Evolutionary conservation across 2,797 vertebrate genomes (phyloP).

Genomic region (Pagetopsis macropterus): DNA sequence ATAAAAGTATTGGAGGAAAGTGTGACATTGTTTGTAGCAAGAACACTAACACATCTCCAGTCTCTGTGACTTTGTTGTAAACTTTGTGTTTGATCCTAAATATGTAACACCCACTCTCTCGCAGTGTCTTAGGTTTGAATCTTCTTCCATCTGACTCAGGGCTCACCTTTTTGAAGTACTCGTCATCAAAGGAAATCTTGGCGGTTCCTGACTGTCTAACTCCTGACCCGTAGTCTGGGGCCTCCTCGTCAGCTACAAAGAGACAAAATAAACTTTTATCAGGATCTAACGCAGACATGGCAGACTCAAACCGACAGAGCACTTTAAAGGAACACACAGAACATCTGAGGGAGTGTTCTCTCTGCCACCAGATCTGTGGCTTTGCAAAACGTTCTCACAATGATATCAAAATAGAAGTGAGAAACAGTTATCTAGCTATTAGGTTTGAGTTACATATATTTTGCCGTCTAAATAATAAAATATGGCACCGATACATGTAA

Average conservation of each 20-base stretch:
- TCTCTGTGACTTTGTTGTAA: background rate
- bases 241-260: slow-evolving; percentile 93
- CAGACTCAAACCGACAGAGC: slow-evolving; percentile 26
- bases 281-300: slow-evolving; percentile 31
- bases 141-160: slow-evolving; percentile 22
- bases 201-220: slow-evolving; percentile 98
- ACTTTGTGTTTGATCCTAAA: slow-evolving; percentile 13
- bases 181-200: slow-evolving; percentile 98
- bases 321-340: slow-evolving; percentile 31
- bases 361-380: background rate
- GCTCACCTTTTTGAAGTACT: slow-evolving; percentile 95
- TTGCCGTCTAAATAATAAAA: background rate
- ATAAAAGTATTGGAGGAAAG: too few species aligned
- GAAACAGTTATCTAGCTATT: background rate
- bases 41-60: background rate
- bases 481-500: background rate
- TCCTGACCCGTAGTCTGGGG: slow-evolving; percentile 98
- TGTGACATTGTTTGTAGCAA: background rate
- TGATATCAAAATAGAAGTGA: slow-evolving; percentile 10
- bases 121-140: slow-evolving; percentile 13
- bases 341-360: slow-evolving; percentile 33
- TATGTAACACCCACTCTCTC: slow-evolving; percentile 9
- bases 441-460: background rate
- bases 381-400: slow-evolving; percentile 4
- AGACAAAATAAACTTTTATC: slow-evolving; percentile 58